Base-by-base conservation (phyloP, 1,140 invertebrate genomes). In the Neodiprion virginianus region DNA sequence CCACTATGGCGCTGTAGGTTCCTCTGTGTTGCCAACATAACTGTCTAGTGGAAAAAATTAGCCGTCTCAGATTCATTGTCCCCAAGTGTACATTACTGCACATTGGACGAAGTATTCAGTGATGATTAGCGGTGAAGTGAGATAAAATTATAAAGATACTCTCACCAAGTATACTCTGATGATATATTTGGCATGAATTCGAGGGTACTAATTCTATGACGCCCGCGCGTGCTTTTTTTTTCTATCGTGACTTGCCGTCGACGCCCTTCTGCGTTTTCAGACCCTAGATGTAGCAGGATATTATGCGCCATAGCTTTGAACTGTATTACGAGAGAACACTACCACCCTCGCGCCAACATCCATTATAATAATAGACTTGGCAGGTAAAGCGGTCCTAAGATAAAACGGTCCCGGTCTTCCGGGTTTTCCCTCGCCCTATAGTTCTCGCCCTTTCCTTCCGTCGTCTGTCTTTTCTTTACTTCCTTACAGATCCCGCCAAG, bases 281-380 rank as follows among this genome's bases (percentile, higher is more conserved):
- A 61, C 53, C 53, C n/a, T 61, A 8, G n/a, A 61, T 17, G 53
- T 61, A 17, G 53, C n/a, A 61, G 11, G 53, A 61, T 61, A 61
- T 61, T 61, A 61, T 61, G 53, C n/a, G 7, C 53, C 53, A 8
- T 17, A 8, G 53, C 53, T 61, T 14, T 12, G 53, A 17, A 61
- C 53, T 61, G 7, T 61, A 61, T 61, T 61, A 61, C 53, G 11
- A 12, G 3, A 61, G n/a, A 61, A 61, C 53, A 61, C 53, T 61
- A 8, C 53, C 53, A 61, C 53, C 53, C 53, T 40, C 53, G 1
- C 53, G n/a, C 11, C 53, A 61, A 61, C 53, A 12, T 61, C 53
- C 53, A 61, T 61, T 61, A 61, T 61, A 61, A 61, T 61, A 61
- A 61, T 61, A 61, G 53, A 61, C 53, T 61, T 61, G 53, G 53